A percentile compares a stretch with the other conserved stretches of the same genome.
Conservation (phyloP, 1,140 invertebrate genomes). For the Nomia melanderi region DNA sequence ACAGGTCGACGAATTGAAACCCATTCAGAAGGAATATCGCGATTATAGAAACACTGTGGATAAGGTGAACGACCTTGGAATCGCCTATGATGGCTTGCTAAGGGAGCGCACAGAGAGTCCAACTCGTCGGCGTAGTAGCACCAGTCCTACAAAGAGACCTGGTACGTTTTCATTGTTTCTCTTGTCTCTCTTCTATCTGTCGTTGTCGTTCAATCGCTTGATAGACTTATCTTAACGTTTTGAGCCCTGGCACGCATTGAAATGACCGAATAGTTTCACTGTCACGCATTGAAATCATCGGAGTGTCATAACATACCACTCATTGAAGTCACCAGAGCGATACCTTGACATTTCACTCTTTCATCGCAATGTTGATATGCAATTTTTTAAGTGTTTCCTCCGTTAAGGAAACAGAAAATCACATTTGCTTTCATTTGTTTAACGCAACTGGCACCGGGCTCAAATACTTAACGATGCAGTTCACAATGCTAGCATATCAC, state of each 20-base stretch:
- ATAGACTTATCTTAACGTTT: neutral
- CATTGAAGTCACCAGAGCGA: no score
- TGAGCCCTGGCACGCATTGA: neutral
- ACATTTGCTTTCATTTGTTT: neutral
- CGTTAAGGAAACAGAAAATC: no score
- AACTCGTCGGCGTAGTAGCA: slow-evolving; percentile 83
- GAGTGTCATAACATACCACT: no score
- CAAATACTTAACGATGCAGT: no score
- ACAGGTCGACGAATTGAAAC: slow-evolving; percentile 93
- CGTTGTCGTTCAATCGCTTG: neutral
- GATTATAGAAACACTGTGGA: slow-evolving; percentile 93
- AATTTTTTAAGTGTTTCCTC: no score
- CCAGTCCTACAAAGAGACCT: slow-evolving; percentile 89
- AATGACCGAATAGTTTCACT: neutral
- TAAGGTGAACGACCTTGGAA: slow-evolving; percentile 94
- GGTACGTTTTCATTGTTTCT: slow-evolving; percentile 68
- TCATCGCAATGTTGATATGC: no score
- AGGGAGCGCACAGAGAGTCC: slow-evolving; percentile 89
- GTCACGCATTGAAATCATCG: neutral
- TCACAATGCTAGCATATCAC: neutral
- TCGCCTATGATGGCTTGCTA: slow-evolving; percentile 90
- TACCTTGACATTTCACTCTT: no score
- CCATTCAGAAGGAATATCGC: slow-evolving; percentile 93
- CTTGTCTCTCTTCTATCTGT: neutral
- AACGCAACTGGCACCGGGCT: no score